phyloP scores from a whole-genome alignment of 2,797 vertebrate species.

The Emys orbicularis region DNA sequence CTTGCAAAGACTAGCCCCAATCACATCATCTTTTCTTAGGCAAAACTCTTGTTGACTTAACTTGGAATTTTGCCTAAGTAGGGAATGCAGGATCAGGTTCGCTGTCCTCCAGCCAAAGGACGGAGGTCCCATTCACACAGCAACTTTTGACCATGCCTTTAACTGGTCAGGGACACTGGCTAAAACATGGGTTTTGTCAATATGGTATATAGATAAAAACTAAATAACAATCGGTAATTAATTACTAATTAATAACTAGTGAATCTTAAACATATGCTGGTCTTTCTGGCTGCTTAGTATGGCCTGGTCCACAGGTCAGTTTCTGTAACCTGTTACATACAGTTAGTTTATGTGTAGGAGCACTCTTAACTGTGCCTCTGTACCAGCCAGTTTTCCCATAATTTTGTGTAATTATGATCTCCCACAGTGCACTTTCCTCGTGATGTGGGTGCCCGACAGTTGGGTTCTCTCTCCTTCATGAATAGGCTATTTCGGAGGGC shows the following conservation, averaged over 20 bases:
- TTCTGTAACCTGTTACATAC: not conserved
- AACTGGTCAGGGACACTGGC: fast-evolving
- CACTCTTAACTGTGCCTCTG: not conserved
- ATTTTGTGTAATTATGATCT: not conserved
- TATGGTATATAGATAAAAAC: not conserved
- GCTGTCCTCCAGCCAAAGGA: not conserved
- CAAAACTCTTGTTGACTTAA: not conserved
- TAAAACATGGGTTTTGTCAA: not conserved
- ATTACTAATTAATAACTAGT: not conserved
- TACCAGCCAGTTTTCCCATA: not conserved
- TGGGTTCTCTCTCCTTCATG: no score
- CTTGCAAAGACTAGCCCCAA: not conserved
- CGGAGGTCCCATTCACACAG: not conserved
- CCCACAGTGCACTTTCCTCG: not conserved
- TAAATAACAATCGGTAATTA: not conserved
- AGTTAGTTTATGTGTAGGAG: not conserved
- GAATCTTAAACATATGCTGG: not conserved
- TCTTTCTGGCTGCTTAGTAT: not conserved
- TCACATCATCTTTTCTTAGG: not conserved
- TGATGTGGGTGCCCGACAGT: not conserved
- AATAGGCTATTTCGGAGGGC: not conserved
- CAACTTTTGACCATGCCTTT: not conserved
- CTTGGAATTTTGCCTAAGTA: not conserved
- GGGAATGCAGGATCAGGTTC: not conserved
- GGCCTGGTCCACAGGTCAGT: not conserved